Conservation (phyloP, 2,888 invertebrate genomes). For the Pristionchus exspectatus region DNA sequence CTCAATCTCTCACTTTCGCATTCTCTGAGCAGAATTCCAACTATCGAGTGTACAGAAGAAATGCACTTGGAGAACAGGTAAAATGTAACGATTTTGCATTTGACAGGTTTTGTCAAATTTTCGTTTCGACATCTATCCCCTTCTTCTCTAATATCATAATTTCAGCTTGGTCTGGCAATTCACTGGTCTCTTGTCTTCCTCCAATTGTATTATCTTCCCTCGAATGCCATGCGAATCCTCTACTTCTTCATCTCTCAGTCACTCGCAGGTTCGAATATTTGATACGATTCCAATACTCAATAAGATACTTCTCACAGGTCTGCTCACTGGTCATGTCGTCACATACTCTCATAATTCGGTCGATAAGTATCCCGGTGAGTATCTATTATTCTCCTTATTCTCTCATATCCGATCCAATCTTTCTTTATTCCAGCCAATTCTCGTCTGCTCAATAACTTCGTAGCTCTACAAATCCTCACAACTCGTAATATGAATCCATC, state of each 20-base stretch:
- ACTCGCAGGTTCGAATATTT: not conserved
- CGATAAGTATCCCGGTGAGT: conserved; percentile 71
- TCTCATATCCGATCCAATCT: conserved; percentile 2
- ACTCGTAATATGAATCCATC: conserved; percentile 77
- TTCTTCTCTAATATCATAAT: not conserved
- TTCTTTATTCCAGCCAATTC: conserved; percentile 63
- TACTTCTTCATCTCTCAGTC: conserved; percentile 75
- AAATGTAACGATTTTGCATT: not conserved
- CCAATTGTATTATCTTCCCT: conserved; percentile 74
- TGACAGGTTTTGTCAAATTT: no score
- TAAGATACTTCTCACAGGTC: conserved; percentile 59
- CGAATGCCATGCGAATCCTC: conserved; percentile 62
- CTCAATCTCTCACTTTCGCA: conserved; percentile 74
- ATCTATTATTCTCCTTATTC: conserved; percentile 64
- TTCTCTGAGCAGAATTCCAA: conserved; percentile 65
- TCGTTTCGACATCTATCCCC: not conserved
- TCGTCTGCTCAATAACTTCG: conserved; percentile 77
- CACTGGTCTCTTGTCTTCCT: conserved; percentile 76
- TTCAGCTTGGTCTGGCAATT: conserved; percentile 64
- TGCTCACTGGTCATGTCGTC: conserved; percentile 75
- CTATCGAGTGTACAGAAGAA: conserved; percentile 66
- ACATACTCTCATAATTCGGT: conserved; percentile 78
- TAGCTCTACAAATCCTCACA: conserved; percentile 76
- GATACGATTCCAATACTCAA: not conserved
- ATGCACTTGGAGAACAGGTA: conserved; percentile 58